Conservation (phyloP, 2,797 vertebrate species). For the Danio kyathit region DNA sequence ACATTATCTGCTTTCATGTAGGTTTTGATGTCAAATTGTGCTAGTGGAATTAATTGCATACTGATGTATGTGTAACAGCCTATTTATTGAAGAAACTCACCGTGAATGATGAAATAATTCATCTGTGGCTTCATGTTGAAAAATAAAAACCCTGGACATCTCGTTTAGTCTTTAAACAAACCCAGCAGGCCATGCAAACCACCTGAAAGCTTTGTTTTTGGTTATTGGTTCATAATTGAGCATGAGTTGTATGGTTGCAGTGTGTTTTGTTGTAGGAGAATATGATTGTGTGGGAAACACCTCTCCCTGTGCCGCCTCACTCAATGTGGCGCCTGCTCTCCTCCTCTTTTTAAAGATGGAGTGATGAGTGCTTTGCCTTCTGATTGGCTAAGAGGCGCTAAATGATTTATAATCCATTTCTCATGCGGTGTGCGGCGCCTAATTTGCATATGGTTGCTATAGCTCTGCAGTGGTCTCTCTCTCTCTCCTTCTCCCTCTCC, state of each 20-base stretch:
- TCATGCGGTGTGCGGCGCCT: conserved; percentile 53
- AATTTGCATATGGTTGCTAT: conserved; percentile 68
- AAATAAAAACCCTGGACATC: neutral
- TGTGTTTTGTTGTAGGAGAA: conserved; percentile 25
- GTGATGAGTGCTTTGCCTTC: conserved; percentile 54
- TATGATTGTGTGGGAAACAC: conserved; percentile 55
- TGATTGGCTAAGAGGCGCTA: conserved; percentile 62
- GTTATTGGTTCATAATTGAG: conserved; percentile 1
- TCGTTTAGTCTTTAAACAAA: conserved; percentile 14
- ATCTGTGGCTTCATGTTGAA: neutral
- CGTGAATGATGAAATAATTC: neutral
- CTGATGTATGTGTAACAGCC: neutral
- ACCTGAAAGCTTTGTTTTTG: conserved; percentile 10
- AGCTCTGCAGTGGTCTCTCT: conserved; percentile 57
- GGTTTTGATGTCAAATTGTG: neutral
- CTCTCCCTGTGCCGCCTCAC: conserved; percentile 27
- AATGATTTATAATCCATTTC: conserved; percentile 68
- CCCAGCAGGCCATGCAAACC: neutral
- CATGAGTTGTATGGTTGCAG: neutral
- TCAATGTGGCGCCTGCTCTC: conserved; percentile 35
- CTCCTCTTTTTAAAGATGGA: conserved; percentile 61
- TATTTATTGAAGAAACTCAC: neutral
- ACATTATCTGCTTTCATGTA: neutral
- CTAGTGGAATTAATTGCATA: neutral
- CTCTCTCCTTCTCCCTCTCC: neutral